Conservation (phyloP, 2,113 vertebrate species). For the Pantherophis guttatus region DNA sequence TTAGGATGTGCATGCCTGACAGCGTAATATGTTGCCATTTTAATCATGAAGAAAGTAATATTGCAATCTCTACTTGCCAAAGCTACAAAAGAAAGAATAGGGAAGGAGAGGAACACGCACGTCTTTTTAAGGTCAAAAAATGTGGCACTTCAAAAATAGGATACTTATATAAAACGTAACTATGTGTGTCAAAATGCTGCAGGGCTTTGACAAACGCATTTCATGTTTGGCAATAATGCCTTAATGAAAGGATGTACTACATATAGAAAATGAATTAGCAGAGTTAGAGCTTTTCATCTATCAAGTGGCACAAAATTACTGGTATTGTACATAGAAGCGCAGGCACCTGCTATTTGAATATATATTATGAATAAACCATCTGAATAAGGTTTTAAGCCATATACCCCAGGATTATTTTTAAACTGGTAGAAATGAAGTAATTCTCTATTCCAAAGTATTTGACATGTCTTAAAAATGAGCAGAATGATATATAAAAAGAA, state of each 20-base stretch:
- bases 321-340: constrained; percentile 12
- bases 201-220: neutral
- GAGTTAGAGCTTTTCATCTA: constrained; percentile 5
- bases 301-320: constrained; percentile 7
- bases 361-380: neutral
- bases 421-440: neutral
- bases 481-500: neutral
- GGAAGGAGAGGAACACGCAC: neutral
- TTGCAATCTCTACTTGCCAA: neutral
- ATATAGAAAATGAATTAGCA: neutral
- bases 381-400: neutral
- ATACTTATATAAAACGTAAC: neutral
- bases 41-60: neutral
- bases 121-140: constrained; percentile 6
- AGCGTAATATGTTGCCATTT: neutral
- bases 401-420: constrained; percentile 19
- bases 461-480: neutral
- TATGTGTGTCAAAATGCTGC: constrained; percentile 5
- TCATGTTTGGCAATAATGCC: constrained; percentile 14
- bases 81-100: neutral
- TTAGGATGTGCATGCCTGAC: neutral
- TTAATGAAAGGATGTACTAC: neutral
- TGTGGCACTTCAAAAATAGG: neutral
- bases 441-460: neutral
- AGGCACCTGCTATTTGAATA: constrained; percentile 10